phyloP scores from a whole-genome alignment of 1,140 invertebrate species.

The Drosophila repletoides region DNA sequence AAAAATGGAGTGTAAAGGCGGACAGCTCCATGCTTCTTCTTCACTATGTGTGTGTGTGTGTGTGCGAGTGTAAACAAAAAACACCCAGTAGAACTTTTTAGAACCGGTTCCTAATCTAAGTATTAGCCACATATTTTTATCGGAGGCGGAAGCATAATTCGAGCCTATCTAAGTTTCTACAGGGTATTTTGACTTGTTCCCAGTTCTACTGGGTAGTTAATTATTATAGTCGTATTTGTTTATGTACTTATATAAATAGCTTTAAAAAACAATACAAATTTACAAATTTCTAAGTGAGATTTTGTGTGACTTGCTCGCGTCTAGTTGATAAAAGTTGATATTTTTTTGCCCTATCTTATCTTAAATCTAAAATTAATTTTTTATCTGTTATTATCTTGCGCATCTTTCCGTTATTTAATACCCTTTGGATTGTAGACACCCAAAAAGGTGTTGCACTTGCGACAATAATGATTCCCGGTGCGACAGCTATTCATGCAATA shows the following conservation, averaged over 20 bases:
- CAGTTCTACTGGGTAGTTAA: constrained; percentile 8
- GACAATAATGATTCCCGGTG: constrained; percentile 87
- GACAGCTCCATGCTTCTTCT: background rate
- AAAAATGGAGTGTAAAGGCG: constrained; percentile 24
- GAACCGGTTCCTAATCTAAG: too few relatives aligned
- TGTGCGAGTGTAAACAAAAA: background rate
- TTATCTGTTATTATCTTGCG: constrained; percentile 16
- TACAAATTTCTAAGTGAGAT: too few relatives aligned
- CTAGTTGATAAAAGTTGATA: background rate
- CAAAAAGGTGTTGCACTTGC: constrained; percentile 85
- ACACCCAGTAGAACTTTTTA: too few relatives aligned
- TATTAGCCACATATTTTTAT: too few relatives aligned
- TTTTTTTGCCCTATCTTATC: constrained; percentile 12
- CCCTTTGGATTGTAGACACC: constrained; percentile 83
- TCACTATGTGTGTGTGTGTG: background rate
- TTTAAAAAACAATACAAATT: background rate
- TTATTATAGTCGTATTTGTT: too few relatives aligned
- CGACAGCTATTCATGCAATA: constrained; percentile 87
- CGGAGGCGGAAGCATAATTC: too few relatives aligned
- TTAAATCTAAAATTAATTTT: too few relatives aligned
- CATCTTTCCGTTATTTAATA: constrained; percentile 34
- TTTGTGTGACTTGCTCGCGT: constrained; percentile 2
- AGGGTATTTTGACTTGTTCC: too few relatives aligned
- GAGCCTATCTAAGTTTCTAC: too few relatives aligned
- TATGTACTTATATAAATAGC: constrained; percentile 16